Percentiles rank a stretch among this genome's conserved stretches.
phyloP scores from a whole-genome alignment of 2,797 vertebrate species.

The Epinephelus coioides region DNA sequence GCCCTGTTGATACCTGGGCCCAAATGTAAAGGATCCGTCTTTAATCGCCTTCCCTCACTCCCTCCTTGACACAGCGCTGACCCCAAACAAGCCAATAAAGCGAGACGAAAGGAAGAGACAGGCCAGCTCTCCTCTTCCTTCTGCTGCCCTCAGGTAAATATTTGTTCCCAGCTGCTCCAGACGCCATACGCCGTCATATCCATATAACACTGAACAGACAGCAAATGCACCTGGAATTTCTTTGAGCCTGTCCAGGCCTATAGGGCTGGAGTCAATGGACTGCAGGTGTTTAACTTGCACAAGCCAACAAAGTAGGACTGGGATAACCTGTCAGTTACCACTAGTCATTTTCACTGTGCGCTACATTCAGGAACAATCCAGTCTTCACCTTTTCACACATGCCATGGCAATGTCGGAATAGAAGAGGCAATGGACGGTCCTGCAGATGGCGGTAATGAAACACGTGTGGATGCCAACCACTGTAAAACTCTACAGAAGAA shows the following conservation, averaged over 20 bases:
- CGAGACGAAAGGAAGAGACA: conserved; percentile 31
- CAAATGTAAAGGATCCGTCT: conserved; percentile 25
- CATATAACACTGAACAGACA: conserved; percentile 23
- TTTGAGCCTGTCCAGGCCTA: conserved; percentile 38
- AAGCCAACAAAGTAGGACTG: background rate
- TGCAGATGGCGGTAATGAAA: too few species aligned
- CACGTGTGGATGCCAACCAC: too few species aligned
- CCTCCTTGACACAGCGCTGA: conserved; percentile 37
- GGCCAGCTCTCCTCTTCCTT: conserved; percentile 10
- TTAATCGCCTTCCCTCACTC: conserved; percentile 23
- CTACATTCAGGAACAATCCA: too few species aligned
- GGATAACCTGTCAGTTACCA: too few species aligned
- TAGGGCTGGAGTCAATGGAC: conserved; percentile 1
- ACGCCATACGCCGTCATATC: conserved; percentile 36
- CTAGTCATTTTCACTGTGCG: too few species aligned
- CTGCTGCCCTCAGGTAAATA: conserved; percentile 53
- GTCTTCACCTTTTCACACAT: too few species aligned
- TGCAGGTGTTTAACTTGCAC: conserved; percentile 36
- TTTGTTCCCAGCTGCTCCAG: conserved; percentile 53
- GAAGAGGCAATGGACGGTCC: too few species aligned
- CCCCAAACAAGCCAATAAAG: conserved; percentile 36
- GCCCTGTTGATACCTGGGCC: background rate
- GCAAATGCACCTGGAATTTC: conserved; percentile 50
- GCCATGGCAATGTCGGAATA: too few species aligned
- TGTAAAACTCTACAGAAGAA: too few species aligned